Evolutionary conservation across 2,888 invertebrate species (phyloP).

Genomic region (Oscheius sp.): DNA sequence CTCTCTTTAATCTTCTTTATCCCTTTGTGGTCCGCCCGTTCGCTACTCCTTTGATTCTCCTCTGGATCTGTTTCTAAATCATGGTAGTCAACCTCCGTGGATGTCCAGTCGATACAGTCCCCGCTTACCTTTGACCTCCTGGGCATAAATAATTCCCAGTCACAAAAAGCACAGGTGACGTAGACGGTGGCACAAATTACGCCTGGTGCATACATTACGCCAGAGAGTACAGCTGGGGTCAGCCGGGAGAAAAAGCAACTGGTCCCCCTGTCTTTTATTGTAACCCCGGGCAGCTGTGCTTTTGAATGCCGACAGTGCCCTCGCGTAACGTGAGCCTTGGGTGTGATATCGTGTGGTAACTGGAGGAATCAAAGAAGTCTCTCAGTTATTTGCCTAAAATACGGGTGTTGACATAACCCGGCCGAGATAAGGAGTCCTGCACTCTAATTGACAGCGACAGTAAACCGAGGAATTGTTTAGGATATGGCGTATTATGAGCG

Average conservation of each 20-base stretch:
- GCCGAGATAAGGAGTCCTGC: conserved; percentile 13
- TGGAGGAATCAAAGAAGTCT: not conserved
- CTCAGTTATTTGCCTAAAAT: not conserved
- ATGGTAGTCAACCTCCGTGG: too few relatives aligned
- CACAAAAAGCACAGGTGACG: conserved; percentile 14
- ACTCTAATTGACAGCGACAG: conserved; percentile 21
- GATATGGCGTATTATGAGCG: conserved; percentile 90
- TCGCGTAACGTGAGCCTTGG: not conserved
- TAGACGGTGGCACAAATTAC: not conserved
- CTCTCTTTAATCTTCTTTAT: conserved; percentile 1
- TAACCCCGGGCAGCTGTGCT: conserved; percentile 16
- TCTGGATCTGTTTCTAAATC: too few relatives aligned
- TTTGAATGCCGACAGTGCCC: not conserved
- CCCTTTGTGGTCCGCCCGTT: conserved; percentile 21
- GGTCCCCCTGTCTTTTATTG: not conserved
- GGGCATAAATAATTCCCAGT: not conserved
- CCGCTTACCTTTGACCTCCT: too few relatives aligned
- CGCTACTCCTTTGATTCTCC: not conserved
- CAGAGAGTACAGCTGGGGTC: conserved; percentile 15
- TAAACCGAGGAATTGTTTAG: conserved; percentile 72
- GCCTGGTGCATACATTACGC: not conserved
- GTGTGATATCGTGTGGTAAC: not conserved
- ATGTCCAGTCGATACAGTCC: not conserved
- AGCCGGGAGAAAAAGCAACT: conserved; percentile 19
- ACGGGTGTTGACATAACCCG: conserved; percentile 26